Evolutionary conservation across 2,888 invertebrate genomes (phyloP), one percentile per base, ranked within the genome.

Genomic region (Heliconius aoede): DNA sequence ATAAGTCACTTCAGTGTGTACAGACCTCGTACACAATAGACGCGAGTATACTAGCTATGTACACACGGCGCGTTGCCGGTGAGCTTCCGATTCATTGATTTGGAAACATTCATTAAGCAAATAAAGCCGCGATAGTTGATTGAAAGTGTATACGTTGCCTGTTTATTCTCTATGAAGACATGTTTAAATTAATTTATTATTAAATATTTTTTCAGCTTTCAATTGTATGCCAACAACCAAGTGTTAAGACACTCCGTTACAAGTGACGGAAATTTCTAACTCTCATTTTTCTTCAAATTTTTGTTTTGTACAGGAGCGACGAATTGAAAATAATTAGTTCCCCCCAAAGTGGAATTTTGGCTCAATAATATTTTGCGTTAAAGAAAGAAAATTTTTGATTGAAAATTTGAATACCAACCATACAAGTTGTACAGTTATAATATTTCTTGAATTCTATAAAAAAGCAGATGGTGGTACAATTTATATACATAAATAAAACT

Each of bases 11-110:
- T 32, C 15, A 18, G 55, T 62, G 72, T 30, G 24, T 18, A 40
- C 15, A 60, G n/a, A 26, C 36, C 36, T 24, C 13, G 26, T 36
- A 72, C 15, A 69, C 55, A 40, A 65, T 40, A 65, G 65, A 65
- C 36, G 32, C 36, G 15, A 13, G 15, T 11, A 7, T 9, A 7
- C 65, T 40, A 24, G 36, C 24, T 65, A 58, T 11, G 21, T 26
- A 62, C 28, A 40, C 26, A 30, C 30, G 24, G n/a, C 68, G 67
- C 36, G 69, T 60, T 51, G 60, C 75, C 71, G 75, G 79, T 40
- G 73, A 76, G 28, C 71, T 71, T 72, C 71, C 79, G 65, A 76
- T 18, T 51, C 77, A 77, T 32, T 79, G 79, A 69, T 71, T 67
- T 55, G 71, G 55, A 73, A 77, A 51, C 24, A 40, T 40, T 69